Percentiles rank a stretch among this genome's conserved stretches.
Evolutionary conservation across 2,888 invertebrate species (phyloP).

Genomic region (Eupeodes luniger): DNA sequence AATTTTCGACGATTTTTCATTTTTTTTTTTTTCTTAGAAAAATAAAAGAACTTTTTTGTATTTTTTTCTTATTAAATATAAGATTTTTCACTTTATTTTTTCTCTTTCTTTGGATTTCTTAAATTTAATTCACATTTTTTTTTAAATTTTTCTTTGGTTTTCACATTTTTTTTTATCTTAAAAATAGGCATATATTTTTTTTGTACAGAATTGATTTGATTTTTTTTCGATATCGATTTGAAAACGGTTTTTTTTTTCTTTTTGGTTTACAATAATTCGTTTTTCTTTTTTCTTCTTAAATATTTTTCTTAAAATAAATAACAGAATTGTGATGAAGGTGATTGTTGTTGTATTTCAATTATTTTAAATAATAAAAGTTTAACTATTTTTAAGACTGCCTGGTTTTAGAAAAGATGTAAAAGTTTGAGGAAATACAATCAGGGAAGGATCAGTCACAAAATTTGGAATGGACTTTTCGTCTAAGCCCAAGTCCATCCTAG

Average conservation of each 20-base stretch:
- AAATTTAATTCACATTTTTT: constrained; percentile 60
- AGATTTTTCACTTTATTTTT: constrained; percentile 71
- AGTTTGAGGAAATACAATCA: too few species aligned
- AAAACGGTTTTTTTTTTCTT: constrained; percentile 12
- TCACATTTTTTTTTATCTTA: constrained; percentile 29
- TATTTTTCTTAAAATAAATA: constrained; percentile 59
- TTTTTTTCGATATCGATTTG: constrained; percentile 55
- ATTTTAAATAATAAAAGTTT: too few species aligned
- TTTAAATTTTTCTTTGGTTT: neutral
- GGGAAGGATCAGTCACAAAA: too few species aligned
- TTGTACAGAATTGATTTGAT: neutral
- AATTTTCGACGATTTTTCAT: constrained; percentile 3
- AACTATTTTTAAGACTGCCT: too few species aligned
- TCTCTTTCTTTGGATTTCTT: constrained; percentile 51
- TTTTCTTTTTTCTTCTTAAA: constrained; percentile 21
- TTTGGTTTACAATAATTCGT: constrained; percentile 30
- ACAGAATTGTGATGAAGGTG: constrained; percentile 53
- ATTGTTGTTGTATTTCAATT: constrained; percentile 38
- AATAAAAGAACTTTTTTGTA: constrained; percentile 62
- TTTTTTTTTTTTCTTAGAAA: neutral
- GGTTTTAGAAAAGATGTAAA: too few species aligned
- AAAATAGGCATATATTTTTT: neutral
- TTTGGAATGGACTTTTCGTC: too few species aligned
- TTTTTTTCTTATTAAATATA: constrained; percentile 52
- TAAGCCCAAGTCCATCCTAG: too few species aligned